Evolutionary conservation across 2,113 vertebrate species (phyloP).

Genomic region (Anser brachyrhynchus): DNA sequence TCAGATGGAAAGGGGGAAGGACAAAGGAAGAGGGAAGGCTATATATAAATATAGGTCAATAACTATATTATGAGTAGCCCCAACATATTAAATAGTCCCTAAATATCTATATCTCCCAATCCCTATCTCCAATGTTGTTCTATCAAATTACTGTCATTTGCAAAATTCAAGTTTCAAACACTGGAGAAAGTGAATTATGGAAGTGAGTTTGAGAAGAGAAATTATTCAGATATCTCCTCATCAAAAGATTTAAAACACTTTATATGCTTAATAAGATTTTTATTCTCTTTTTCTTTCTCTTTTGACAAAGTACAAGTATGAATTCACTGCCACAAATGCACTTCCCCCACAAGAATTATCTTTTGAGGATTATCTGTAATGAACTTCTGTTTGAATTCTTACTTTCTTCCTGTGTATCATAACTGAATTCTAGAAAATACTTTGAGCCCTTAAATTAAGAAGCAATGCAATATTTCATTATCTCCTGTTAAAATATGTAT

Average conservation of each 20-base stretch:
- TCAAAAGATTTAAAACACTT: not conserved
- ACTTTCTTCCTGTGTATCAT: not conserved
- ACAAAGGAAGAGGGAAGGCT: not conserved
- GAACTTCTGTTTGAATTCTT: not conserved
- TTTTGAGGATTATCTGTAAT: not conserved
- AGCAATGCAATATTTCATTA: not conserved
- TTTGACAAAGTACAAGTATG: too few species aligned
- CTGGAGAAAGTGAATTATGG: not conserved
- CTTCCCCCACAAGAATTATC: not conserved
- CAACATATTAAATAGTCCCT: not conserved
- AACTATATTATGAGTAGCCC: not conserved
- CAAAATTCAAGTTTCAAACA: not conserved
- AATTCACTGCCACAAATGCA: not conserved
- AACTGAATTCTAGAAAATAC: not conserved
- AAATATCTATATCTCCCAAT: not conserved
- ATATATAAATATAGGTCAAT: not conserved
- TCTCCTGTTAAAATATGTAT: not conserved
- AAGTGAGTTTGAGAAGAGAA: not conserved
- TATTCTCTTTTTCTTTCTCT: not conserved
- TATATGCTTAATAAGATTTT: not conserved
- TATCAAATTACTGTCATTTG: not conserved
- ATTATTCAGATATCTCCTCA: not conserved
- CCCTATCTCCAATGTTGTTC: not conserved
- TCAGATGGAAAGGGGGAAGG: not conserved
- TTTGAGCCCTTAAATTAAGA: not conserved